Evolutionary conservation across 2,113 vertebrate genomes (phyloP).

Genomic region (Xerus inauris): DNA sequence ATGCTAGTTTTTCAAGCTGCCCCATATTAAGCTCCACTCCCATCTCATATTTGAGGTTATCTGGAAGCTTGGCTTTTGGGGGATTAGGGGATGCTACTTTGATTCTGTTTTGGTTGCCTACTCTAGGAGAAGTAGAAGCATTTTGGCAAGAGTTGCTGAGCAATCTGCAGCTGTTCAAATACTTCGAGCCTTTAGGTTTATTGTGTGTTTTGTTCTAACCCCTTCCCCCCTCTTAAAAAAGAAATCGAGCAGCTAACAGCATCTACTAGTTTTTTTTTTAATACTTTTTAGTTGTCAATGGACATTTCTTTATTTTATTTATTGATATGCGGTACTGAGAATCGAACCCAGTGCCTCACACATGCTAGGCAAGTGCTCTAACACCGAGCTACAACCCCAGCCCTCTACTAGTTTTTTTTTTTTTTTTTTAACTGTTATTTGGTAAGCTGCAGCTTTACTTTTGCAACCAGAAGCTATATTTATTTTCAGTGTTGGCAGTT

Average conservation of each 20-base stretch:
- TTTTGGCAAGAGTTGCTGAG: conserved; percentile 19
- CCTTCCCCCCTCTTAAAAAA: not conserved
- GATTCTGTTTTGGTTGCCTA: not conserved
- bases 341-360: no score
- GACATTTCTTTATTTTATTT: no score
- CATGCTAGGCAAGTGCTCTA: no score
- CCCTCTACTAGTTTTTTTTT: conserved; percentile 31
- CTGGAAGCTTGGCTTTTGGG: not conserved
- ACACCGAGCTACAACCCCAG: no score
- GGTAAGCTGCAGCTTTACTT: conserved; percentile 54
- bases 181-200: conserved; percentile 46
- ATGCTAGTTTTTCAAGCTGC: not conserved
- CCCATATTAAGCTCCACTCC: not conserved
- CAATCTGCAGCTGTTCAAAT: conserved; percentile 72
- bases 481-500: conserved; percentile 70
- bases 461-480: conserved; percentile 75
- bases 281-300: no score
- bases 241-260: not conserved
- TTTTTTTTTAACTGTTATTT: conserved; percentile 46
- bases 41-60: not conserved
- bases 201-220: conserved; percentile 63
- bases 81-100: not conserved
- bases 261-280: conserved; percentile 24
- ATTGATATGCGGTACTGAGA: no score
- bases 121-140: not conserved